Evolutionary conservation across 2,113 vertebrate genomes (phyloP).

Genomic region (Cromileptes altivelis): DNA sequence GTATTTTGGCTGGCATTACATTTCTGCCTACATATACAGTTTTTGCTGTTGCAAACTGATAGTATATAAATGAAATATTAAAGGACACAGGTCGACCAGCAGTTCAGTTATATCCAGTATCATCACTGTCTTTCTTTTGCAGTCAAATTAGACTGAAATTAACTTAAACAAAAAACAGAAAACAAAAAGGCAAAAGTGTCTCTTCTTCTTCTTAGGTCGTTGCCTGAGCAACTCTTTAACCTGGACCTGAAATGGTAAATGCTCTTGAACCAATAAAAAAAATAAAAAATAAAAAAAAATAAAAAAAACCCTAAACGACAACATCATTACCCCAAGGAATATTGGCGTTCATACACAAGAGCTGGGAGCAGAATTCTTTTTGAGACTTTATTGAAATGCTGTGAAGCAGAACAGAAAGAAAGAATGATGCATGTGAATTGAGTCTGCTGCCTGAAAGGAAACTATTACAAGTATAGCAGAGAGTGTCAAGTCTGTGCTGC

Average conservation of each 20-base stretch:
- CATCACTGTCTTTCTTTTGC: not conserved
- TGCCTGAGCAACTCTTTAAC: not conserved
- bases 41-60: not conserved
- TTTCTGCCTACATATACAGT: not conserved
- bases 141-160: not conserved
- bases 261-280: conserved; percentile 9
- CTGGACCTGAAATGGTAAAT: conserved; percentile 7
- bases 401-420: conserved; percentile 53
- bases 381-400: conserved; percentile 43
- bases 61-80: not conserved
- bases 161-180: not conserved
- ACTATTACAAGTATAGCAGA: conserved; percentile 18
- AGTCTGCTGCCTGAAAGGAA: conserved; percentile 38
- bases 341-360: conserved; percentile 44
- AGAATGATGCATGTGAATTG: conserved; percentile 34
- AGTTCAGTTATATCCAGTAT: not conserved
- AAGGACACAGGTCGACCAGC: not conserved
- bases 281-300: too few species aligned
- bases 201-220: not conserved
- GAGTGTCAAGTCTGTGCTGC: conserved; percentile 25
- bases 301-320: conserved; percentile 8
- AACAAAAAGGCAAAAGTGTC: not conserved
- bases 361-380: conserved; percentile 30
- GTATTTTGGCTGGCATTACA: not conserved
- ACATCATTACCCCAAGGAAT: conserved; percentile 37